phyloP scores from a whole-genome alignment of 1,140 invertebrate species.

The Coenobita brevimanus region DNA sequence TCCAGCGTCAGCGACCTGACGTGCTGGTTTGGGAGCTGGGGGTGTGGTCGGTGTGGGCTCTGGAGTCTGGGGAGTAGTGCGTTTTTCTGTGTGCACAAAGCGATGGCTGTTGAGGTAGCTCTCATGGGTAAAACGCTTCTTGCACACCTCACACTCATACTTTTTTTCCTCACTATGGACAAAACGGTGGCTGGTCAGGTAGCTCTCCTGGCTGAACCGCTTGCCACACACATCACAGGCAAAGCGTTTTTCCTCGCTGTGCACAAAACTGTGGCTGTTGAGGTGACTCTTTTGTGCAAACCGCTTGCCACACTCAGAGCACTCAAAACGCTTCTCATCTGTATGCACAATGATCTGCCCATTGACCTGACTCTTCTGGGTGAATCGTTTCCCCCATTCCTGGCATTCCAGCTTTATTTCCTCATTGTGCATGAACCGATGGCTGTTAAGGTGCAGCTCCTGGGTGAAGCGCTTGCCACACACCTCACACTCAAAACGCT shows the following conservation, averaged over 20 bases:
- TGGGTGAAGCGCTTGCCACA: conserved; percentile 93
- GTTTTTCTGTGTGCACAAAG: conserved; percentile 35
- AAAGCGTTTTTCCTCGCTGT: conserved; percentile 47
- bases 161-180: conserved; percentile 59
- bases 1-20: neutral
- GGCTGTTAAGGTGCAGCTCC: conserved; percentile 54
- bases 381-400: conserved; percentile 81
- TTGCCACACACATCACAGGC: conserved; percentile 45
- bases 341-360: conserved; percentile 79
- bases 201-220: conserved; percentile 48
- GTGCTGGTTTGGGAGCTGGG: neutral
- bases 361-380: conserved; percentile 74
- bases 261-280: conserved; percentile 68
- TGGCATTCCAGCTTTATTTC: conserved; percentile 77
- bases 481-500: conserved; percentile 84
- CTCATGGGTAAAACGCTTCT: conserved; percentile 52
- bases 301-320: conserved; percentile 85
- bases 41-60: neutral
- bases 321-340: conserved; percentile 81
- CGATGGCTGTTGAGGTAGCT: conserved; percentile 55
- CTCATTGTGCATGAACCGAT: conserved; percentile 79
- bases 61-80: neutral
- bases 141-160: conserved; percentile 50
- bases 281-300: conserved; percentile 83
- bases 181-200: conserved; percentile 46